phyloP scores from a whole-genome alignment of 2,113 vertebrate genomes.

The Eudorcas thomsonii region DNA sequence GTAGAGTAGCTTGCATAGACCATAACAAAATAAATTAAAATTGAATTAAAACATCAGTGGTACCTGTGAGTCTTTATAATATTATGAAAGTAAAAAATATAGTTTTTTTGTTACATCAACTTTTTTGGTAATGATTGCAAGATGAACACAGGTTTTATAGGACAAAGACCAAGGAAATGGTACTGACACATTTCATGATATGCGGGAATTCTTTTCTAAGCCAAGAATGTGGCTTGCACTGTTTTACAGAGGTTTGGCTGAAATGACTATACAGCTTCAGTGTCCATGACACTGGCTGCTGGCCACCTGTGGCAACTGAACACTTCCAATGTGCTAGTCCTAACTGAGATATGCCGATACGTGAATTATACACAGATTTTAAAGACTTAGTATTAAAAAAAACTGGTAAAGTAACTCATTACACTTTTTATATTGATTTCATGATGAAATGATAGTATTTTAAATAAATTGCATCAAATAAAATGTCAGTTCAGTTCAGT shows the following conservation, averaged over 20 bases:
- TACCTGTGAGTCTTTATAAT: not conserved
- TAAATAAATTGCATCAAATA: not conserved
- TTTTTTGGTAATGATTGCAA: not conserved
- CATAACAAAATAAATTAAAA: not conserved
- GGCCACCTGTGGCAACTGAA: not conserved
- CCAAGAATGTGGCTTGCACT: not conserved
- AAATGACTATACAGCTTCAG: not conserved
- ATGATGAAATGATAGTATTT: not conserved
- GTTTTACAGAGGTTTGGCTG: not conserved
- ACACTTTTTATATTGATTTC: not conserved
- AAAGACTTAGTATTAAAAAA: not conserved
- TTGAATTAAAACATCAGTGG: not conserved
- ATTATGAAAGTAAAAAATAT: not conserved
- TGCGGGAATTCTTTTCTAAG: not conserved
- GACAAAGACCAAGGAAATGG: not conserved
- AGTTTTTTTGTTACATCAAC: not conserved
- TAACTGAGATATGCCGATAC: not conserved
- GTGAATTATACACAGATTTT: not conserved
- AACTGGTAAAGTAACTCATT: not conserved
- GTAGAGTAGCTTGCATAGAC: not conserved
- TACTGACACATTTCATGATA: not conserved
- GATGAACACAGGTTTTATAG: not conserved
- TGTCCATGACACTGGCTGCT: not conserved
- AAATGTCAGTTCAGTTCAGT: not conserved
- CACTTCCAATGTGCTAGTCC: not conserved